Percentiles rank a stretch among this genome's conserved stretches.
Conservation (phyloP, 2,113 vertebrate species). For the Castor canadensis region DNA sequence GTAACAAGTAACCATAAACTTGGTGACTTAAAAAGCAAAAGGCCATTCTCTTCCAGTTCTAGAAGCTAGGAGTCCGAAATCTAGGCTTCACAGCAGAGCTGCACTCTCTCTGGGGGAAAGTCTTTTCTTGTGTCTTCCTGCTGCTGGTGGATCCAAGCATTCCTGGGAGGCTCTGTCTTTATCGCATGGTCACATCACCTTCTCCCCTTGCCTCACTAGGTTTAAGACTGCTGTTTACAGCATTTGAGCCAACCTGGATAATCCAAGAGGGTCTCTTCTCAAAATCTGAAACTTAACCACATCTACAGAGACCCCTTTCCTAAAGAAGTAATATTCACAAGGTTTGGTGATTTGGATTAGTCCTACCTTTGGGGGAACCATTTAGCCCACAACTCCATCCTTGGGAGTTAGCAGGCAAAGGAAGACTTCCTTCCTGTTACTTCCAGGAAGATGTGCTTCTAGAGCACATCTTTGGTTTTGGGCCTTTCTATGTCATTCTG, state of each 20-base stretch:
- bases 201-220: background rate
- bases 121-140: background rate
- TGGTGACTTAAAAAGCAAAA: background rate
- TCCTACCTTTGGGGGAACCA: background rate
- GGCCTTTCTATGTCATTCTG: background rate
- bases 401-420: background rate
- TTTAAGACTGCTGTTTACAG: background rate
- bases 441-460: too few species aligned
- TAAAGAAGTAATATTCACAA: background rate
- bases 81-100: background rate
- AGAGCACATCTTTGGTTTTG: background rate
- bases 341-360: background rate
- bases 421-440: background rate
- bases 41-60: background rate
- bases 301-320: background rate
- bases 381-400: background rate
- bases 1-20: background rate
- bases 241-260: background rate
- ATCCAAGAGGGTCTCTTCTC: background rate
- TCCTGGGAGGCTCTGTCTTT: background rate
- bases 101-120: rapidly evolving
- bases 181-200: background rate
- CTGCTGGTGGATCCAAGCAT: background rate
- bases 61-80: background rate
- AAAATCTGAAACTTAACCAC: background rate